These are phyloP conservation scores for Albula goreensis DNA, from an alignment of 2,113 vertebrate genomes.

Conservation along the genomic window DNA sequence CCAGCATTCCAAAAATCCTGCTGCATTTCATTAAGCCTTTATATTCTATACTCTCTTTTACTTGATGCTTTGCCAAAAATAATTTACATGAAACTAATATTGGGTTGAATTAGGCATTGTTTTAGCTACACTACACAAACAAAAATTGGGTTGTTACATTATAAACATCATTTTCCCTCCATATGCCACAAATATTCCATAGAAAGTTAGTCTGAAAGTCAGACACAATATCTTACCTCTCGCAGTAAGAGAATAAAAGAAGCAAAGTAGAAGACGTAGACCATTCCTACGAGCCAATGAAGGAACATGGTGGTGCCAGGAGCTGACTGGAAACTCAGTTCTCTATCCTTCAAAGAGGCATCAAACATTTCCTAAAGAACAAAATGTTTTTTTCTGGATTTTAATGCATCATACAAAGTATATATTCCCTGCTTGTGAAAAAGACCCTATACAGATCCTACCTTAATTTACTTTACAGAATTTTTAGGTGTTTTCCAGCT, in stretches of 20 bases:
- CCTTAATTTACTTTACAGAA: too few relatives aligned
- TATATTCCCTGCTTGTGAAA: too few relatives aligned
- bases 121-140: background rate
- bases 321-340: slow-evolving; percentile 90
- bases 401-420: too few relatives aligned
- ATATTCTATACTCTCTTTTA: background rate
- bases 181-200: background rate
- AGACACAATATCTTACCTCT: slow-evolving; percentile 72
- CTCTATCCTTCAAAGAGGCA: slow-evolving; percentile 88
- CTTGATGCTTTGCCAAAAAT: background rate
- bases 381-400: background rate
- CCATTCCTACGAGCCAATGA: slow-evolving; percentile 97
- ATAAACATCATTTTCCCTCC: background rate
- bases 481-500: too few relatives aligned
- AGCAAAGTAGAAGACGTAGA: slow-evolving; percentile 98
- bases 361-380: slow-evolving; percentile 92
- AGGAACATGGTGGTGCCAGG: slow-evolving; percentile 96
- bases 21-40: too few relatives aligned
- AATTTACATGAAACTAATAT: background rate
- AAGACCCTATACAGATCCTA: too few relatives aligned
- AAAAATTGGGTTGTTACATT: background rate
- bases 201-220: background rate
- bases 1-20: too few relatives aligned
- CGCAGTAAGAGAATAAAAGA: slow-evolving; percentile 93
- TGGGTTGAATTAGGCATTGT: background rate